Evolutionary conservation across 2,113 vertebrate genomes (phyloP), one percentile per base, ranked within the genome.

Genomic region (Amia ocellicauda): DNA sequence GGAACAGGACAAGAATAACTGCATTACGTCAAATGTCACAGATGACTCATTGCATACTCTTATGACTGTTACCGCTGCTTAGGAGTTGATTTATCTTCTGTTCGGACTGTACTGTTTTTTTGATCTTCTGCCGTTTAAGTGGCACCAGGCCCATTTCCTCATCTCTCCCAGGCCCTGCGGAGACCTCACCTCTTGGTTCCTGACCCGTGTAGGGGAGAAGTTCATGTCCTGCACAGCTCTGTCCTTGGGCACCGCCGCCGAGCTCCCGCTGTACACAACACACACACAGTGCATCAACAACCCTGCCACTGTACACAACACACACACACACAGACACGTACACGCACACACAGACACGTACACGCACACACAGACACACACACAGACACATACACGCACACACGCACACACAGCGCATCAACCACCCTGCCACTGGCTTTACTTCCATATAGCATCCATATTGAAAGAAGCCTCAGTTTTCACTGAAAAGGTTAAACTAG

Each of bases 151-250:
- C n/a, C n/a, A n/a, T n/a, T n/a, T n/a, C n/a, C n/a, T n/a, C n/a
- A n/a, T n/a, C n/a, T n/a, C n/a, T n/a, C n/a, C n/a, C n/a, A n/a
- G n/a, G n/a, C n/a, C n/a, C n/a, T 49, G 8, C 19, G 14, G 16
- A 24, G 13, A 11, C 43, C 3, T 70, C 31, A 87, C 84, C 74
- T 79, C 72, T 10, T 72, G 69, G 23, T 58, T 7, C 19, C 61
- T 51, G 56, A 20, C 75, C 4, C 76, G 71, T 61, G 74, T 77
- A 2, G 55, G 50, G 14, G 63, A 68, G 23, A 57, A 47, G 29
- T 60, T 58, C 3, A 71, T 62, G 28, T 79, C 79, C 17, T 57
- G 49, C 8, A 70, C 0, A 1, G 40, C 68, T 63, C 56, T 69
- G 52, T 68, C 69, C 55, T 58, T 77, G 60, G 82, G 74, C 41